Evolutionary conservation across 2,888 invertebrate species (phyloP).

Genomic region (Cremastinae sp.): DNA sequence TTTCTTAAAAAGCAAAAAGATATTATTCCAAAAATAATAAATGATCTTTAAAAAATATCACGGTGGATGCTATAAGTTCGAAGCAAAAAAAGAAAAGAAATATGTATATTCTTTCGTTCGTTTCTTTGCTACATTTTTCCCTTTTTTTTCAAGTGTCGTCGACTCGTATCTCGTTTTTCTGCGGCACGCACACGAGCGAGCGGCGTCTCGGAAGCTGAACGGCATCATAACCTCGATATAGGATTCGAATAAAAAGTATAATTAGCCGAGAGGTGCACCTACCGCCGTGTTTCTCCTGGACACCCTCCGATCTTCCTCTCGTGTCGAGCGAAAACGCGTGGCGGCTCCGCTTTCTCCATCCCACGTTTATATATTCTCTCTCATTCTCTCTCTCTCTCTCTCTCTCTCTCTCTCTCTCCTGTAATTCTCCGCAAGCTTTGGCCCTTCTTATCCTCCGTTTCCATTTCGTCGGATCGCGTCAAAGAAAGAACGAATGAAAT

Average conservation of each 20-base stretch:
- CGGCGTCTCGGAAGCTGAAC: constrained; percentile 30
- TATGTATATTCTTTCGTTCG: background rate
- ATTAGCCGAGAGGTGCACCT: constrained; percentile 67
- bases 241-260: constrained; percentile 65
- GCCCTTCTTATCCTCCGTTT: constrained; percentile 32
- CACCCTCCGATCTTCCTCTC: constrained; percentile 47
- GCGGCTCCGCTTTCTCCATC: constrained; percentile 23
- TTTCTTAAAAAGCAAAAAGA: background rate
- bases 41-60: too few relatives aligned
- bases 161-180: background rate
- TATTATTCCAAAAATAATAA: background rate
- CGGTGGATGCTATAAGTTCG: too few relatives aligned
- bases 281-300: constrained; percentile 64
- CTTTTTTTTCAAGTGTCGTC: constrained; percentile 16
- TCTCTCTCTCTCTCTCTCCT: background rate
- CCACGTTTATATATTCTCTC: constrained; percentile 13
- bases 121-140: background rate
- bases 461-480: constrained; percentile 34
- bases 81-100: too few relatives aligned
- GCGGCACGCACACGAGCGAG: constrained; percentile 8
- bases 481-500: constrained; percentile 41
- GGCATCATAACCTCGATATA: constrained; percentile 59
- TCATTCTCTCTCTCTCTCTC: too few relatives aligned
- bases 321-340: constrained; percentile 33
- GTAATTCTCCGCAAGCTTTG: constrained; percentile 31